phyloP scores from a whole-genome alignment of 2,888 invertebrate genomes.

The Maniola hyperantus region DNA sequence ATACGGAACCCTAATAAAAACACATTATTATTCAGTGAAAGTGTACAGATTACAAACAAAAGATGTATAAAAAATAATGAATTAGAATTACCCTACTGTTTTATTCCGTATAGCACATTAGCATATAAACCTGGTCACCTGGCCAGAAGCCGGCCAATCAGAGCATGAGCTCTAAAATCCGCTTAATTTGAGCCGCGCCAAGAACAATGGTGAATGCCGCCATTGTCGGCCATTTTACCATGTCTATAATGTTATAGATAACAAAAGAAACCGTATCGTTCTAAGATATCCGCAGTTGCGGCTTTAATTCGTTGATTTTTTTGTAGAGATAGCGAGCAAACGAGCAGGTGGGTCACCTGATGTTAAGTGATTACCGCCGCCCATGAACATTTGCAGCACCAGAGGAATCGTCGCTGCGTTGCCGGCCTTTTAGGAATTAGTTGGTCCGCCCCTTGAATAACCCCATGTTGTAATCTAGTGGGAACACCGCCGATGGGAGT shows the following conservation, averaged over 20 bases:
- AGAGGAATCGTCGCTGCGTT: too few relatives aligned
- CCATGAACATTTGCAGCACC: too few relatives aligned
- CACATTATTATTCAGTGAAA: constrained; percentile 1
- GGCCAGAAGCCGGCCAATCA: constrained; percentile 35
- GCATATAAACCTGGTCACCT: constrained; percentile 33
- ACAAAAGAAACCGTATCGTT: constrained; percentile 15
- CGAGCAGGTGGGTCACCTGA: too few relatives aligned
- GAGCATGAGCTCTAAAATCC: constrained; percentile 40
- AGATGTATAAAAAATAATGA: not conserved
- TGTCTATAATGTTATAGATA: constrained; percentile 12
- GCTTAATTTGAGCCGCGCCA: constrained; percentile 7
- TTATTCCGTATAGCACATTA: constrained; percentile 22
- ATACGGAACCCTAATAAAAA: not conserved
- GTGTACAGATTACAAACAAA: constrained; percentile 4
- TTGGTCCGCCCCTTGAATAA: too few relatives aligned
- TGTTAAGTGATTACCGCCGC: too few relatives aligned
- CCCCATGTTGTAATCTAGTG: too few relatives aligned
- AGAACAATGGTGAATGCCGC: constrained; percentile 17
- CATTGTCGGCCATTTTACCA: constrained; percentile 14
- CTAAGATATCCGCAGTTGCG: constrained; percentile 10
- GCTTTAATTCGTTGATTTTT: constrained; percentile 7
- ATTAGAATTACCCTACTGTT: constrained; percentile 4
- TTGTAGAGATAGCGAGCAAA: too few relatives aligned
- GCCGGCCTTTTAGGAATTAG: too few relatives aligned
- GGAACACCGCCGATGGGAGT: too few relatives aligned